phyloP scores from a whole-genome alignment of 2,888 invertebrate genomes.

The Aporophyla nigra region DNA sequence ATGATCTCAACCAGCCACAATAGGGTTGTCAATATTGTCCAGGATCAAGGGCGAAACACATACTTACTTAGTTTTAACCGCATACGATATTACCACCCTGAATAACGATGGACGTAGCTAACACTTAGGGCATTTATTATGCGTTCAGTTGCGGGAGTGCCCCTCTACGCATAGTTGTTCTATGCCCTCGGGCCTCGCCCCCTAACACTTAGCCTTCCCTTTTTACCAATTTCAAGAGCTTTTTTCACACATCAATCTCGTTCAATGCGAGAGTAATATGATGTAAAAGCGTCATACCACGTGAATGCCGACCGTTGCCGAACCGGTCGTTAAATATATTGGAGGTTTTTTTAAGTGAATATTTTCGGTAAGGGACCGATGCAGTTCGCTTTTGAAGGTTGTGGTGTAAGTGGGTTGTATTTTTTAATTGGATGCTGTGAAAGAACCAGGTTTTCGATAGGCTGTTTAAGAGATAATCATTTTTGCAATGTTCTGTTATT shows the following conservation, averaged over 20 bases:
- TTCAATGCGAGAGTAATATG: conserved; percentile 85
- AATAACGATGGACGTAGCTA: not conserved
- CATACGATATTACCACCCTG: not conserved
- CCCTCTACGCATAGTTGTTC: conserved; percentile 26
- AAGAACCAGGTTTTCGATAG: not conserved
- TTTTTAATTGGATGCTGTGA: conserved; percentile 34
- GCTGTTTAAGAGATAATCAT: not conserved
- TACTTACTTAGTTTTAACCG: not conserved
- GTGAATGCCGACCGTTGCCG: conserved; percentile 69
- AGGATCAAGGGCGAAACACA: not conserved
- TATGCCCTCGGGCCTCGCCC: conserved; percentile 74
- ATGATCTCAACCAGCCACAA: not conserved
- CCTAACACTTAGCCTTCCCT: conserved; percentile 90
- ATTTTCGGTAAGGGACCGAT: conserved; percentile 49
- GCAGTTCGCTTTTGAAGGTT: conserved; percentile 47
- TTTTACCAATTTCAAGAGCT: conserved; percentile 90
- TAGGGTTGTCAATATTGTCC: not conserved
- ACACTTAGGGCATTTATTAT: not conserved
- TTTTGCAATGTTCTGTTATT: not conserved
- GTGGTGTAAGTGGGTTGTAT: conserved; percentile 1
- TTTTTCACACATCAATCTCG: conserved; percentile 89
- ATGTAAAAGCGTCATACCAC: conserved; percentile 83
- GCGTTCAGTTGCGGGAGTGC: not conserved
- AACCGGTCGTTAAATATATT: conserved; percentile 72
- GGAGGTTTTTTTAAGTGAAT: conserved; percentile 61